Conservation (phyloP, 2,113 vertebrate species). For the Phoenicopterus ruber region DNA sequence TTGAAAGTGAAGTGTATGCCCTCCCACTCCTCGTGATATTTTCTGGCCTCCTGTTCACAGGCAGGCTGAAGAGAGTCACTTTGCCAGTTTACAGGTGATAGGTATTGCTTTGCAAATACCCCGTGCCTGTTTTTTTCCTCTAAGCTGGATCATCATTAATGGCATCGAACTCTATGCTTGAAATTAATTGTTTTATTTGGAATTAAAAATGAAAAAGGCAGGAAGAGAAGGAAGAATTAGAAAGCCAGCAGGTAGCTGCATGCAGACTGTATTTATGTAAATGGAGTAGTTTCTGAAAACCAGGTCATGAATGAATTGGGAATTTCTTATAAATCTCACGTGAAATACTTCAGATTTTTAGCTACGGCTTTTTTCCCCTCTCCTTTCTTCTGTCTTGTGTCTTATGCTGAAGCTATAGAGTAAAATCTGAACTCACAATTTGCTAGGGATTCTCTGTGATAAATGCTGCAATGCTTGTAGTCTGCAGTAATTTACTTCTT, state of each 20-base stretch:
- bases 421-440: background rate
- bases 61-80: background rate
- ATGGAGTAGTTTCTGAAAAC: background rate
- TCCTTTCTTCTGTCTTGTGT: background rate
- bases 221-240: background rate
- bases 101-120: background rate
- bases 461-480: background rate
- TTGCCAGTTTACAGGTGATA: background rate
- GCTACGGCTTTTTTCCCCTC: background rate
- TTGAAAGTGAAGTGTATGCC: background rate
- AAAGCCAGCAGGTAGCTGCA: background rate
- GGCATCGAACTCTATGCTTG: background rate
- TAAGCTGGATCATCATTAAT: background rate
- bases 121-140: background rate
- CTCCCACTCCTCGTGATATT: background rate
- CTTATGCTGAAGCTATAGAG: background rate
- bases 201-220: background rate
- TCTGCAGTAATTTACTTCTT: background rate
- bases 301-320: background rate
- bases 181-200: background rate
- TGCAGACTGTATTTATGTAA: background rate
- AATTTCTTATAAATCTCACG: background rate
- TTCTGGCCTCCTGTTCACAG: background rate
- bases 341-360: conserved; percentile 1
- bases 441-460: background rate